Percentiles rank a stretch among this genome's conserved stretches.
Conservation (phyloP, 2,888 invertebrate species). For the Acrobasis consociella region DNA sequence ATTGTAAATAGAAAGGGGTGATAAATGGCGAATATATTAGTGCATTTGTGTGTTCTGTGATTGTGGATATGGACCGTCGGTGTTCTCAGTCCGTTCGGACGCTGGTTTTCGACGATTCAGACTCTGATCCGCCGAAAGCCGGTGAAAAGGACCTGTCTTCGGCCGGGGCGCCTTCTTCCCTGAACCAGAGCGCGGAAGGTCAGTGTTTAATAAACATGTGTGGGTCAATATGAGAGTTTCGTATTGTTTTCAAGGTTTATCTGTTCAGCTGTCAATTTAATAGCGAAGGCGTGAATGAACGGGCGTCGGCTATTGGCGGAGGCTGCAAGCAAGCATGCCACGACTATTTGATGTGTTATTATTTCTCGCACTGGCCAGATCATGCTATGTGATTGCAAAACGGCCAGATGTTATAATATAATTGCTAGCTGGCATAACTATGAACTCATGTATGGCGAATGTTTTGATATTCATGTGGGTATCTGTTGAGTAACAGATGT, state of each 20-base stretch:
- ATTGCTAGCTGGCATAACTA: background rate
- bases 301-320: slow-evolving; percentile 36
- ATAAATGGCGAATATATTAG: slow-evolving; percentile 71
- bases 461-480: background rate
- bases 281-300: slow-evolving; percentile 59
- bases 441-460: background rate
- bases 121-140: slow-evolving; percentile 78
- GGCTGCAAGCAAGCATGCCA: slow-evolving; percentile 23
- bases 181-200: slow-evolving; percentile 78
- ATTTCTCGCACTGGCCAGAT: background rate
- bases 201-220: slow-evolving; percentile 40
- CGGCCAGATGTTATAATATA: background rate
- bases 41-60: slow-evolving; percentile 70
- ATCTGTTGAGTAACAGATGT: background rate
- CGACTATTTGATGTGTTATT: slow-evolving; percentile 22
- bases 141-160: slow-evolving; percentile 66
- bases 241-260: slow-evolving; percentile 70
- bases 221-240: slow-evolving; percentile 41
- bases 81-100: slow-evolving; percentile 89
- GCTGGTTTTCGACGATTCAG: slow-evolving; percentile 89
- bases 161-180: slow-evolving; percentile 61
- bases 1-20: slow-evolving; percentile 48
- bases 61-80: slow-evolving; percentile 80
- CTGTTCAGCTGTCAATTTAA: slow-evolving; percentile 57
- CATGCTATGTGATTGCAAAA: background rate